Evolutionary conservation across 1,140 invertebrate genomes (phyloP), one percentile per base, ranked within the genome.

Genomic region (Drosophila lini): DNA sequence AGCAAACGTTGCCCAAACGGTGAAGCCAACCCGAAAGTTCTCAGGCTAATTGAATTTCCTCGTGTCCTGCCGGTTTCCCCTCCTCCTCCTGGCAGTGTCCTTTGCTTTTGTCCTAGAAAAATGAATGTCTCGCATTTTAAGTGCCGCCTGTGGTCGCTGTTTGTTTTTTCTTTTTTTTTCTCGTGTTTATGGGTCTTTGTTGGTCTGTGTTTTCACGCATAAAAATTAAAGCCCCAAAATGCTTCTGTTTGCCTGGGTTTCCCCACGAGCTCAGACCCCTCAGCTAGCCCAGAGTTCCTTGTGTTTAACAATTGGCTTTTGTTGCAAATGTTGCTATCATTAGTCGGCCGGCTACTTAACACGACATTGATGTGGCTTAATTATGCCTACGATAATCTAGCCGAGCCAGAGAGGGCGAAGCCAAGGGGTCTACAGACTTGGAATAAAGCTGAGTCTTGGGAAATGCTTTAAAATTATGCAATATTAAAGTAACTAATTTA

Each of bases 321-420:
- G 85, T 85, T 81, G 85, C 78, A 75, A 81, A 84, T 75, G 78
- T 68, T 74, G 80, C 80, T 56, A 81, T 91, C 90, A 91, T 91
- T 91, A 91, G 85, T 81, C 81, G 77, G 80, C 85, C 74, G 65
- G 90, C 74, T 74, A 80, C 82, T 89, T 84, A 90, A 91, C 84
- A 89, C 78, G 78, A 89, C 82, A 81, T 81, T 91, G 90, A 84
- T 88, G 82, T 70, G 60, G 82, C 85, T 88, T 91, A 90, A 91
- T 91, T 88, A 91, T 88, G 75, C 60, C 65, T 70, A 22, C 62
- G 59, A 75, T 80, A 47, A 85, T 80, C 63, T 78, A 38, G 44
- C 19, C 16, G 3, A 52, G 9, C 13, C 53, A 74, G 25, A 36
- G 52, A 7, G 42, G 62, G 34, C 34, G 45, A 19, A 38, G 5